Evolutionary conservation across 1,140 invertebrate species (phyloP), one percentile per base, ranked within the genome.

Genomic region (Saccostrea cuccullata): DNA sequence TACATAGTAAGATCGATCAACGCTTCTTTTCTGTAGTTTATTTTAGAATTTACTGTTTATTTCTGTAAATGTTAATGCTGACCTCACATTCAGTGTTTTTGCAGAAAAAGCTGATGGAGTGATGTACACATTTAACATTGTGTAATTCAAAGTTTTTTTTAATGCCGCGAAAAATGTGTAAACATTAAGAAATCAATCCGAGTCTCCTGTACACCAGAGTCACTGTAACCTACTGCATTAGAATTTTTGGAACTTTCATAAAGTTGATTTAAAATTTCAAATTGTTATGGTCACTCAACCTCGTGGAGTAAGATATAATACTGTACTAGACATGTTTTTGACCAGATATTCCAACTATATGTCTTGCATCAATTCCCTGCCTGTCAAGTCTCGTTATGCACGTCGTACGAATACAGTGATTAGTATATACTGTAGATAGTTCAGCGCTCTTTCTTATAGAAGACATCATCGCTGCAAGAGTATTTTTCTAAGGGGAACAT

Each of bases 401-500:
- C 2, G 85, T 86, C 67, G 60, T 60, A 20, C 64, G 60, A n/a
- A 70, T 86, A 40, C 30, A 70, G 40, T 86, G 85, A 26, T 86
- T 86, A 11, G 15, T 73, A 23, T 73, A 73, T 8, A 77, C 23
- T 4, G 15, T 47, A 67, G 67, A 86, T n/a, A 73, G 55, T 12
- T 55, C 12, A 8, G 40, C 67, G 9, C 20, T n/a, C 55, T 86
- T 86, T n/a, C 36, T 73, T 55, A 86, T 86, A 0, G 40, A 55
- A 55, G 64, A 73, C 67, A 55, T 73, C n/a, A 86, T 70, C 13
- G 60, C 40, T 20, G 20, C 20, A n/a, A 86, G 20, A 6, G 58
- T 55, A 23, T 86, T 86, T 8, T 40, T 55, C 12, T 64, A 64
- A 3, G 12, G 12, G 58, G 11, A 70, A 17, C 56, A 17, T 13